Conservation (phyloP, 2,113 vertebrate genomes). For the Ptychochromis oligacanthus region DNA sequence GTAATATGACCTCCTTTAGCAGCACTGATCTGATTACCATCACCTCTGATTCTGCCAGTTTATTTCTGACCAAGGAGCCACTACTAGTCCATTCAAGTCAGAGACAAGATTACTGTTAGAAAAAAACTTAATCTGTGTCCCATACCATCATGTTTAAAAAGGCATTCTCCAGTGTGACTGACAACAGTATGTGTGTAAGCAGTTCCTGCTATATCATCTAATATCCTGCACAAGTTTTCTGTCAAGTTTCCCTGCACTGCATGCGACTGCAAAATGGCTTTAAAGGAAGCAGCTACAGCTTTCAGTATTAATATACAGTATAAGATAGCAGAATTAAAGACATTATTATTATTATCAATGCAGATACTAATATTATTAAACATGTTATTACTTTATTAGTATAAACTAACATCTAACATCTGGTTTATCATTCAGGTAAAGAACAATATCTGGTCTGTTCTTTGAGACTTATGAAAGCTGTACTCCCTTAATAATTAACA, state of each 20-base stretch:
- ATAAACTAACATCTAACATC: not conserved
- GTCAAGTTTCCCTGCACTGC: not conserved
- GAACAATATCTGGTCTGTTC: too few species aligned
- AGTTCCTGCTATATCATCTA: not conserved
- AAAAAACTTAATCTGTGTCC: not conserved
- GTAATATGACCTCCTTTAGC: not conserved
- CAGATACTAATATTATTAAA: not conserved
- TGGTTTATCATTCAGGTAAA: not conserved
- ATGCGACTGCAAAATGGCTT: not conserved
- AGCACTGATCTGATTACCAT: conserved; percentile 9
- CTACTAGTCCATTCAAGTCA: not conserved
- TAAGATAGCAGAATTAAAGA: not conserved
- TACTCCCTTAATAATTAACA: too few species aligned
- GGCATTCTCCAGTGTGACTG: not conserved
- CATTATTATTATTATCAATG: accelerated
- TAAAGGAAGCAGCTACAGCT: not conserved
- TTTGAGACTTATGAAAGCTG: too few species aligned
- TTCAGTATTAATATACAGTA: not conserved
- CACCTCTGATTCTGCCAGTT: not conserved
- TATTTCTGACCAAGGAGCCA: too few species aligned
- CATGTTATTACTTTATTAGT: not conserved
- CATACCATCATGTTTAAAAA: not conserved
- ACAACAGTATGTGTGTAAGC: not conserved
- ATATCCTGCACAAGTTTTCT: not conserved
- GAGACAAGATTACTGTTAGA: not conserved